These are phyloP conservation scores for Rhinogobio ventralis DNA, from an alignment of 2,797 vertebrate genomes.

Conservation along the genomic window DNA sequence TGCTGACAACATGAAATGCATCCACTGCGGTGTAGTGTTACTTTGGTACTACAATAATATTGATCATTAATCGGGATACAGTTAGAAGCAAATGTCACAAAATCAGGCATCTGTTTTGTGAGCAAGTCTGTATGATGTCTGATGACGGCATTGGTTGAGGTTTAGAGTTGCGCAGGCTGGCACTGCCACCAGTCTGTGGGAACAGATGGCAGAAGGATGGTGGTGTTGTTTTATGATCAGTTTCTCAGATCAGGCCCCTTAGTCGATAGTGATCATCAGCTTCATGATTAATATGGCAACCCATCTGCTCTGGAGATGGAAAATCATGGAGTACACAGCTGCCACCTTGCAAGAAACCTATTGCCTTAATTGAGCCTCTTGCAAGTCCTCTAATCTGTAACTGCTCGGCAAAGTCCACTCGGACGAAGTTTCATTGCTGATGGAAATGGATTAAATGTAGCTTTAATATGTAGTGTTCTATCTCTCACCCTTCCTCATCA, in stretches of 20 bases:
- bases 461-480: constrained; percentile 3
- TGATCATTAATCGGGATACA: constrained; percentile 5
- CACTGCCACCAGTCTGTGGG: constrained; percentile 68
- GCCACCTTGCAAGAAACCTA: constrained; percentile 59
- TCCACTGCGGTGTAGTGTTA: background rate
- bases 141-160: constrained; percentile 66
- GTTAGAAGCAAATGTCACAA: background rate
- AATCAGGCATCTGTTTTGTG: constrained; percentile 65
- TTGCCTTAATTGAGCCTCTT: constrained; percentile 59
- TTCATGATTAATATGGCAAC: constrained; percentile 79
- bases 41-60: constrained; percentile 3
- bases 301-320: constrained; percentile 81
- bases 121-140: constrained; percentile 68
- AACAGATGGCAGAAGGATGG: constrained; percentile 78
- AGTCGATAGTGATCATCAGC: constrained; percentile 77
- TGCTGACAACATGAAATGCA: constrained; percentile 11
- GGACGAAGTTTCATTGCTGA: background rate
- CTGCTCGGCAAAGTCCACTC: background rate
- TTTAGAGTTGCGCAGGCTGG: constrained; percentile 69
- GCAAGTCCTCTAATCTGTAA: constrained; percentile 33
- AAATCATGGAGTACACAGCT: constrained; percentile 80
- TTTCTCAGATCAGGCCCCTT: constrained; percentile 66
- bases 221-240: constrained; percentile 78
- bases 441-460: constrained; percentile 19
- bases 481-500: constrained; percentile 10